These are phyloP conservation scores for Piprites chloris DNA, from an alignment of 2,113 vertebrate genomes.

Conservation along the genomic window DNA sequence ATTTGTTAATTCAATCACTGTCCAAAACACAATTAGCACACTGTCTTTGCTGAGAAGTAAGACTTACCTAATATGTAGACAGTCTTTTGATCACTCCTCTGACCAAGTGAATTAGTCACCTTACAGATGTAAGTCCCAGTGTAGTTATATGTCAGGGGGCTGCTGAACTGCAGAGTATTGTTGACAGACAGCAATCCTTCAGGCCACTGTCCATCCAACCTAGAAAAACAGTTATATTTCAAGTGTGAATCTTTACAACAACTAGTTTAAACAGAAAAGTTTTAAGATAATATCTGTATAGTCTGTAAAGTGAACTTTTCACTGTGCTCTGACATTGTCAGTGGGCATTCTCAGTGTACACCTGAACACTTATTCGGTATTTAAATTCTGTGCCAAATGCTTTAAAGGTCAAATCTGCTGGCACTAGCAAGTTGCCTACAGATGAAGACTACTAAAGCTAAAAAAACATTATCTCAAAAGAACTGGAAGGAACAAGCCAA, in stretches of 20 bases:
- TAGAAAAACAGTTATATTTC: conserved; percentile 43
- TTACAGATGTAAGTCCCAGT: conserved; percentile 90
- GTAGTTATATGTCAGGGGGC: conserved; percentile 87
- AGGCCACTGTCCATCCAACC: conserved; percentile 87
- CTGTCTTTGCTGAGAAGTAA: not conserved
- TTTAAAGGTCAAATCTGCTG: not conserved
- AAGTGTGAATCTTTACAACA: not conserved
- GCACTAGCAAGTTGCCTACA: not conserved
- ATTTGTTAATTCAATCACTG: not conserved
- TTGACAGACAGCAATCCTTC: conserved; percentile 83
- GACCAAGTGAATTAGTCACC: conserved; percentile 87
- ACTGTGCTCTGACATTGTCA: not conserved
- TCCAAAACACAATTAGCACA: not conserved
- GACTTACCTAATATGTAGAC: conserved; percentile 90
- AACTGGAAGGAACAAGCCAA: not conserved
- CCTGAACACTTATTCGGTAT: not conserved
- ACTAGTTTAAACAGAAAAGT: not conserved
- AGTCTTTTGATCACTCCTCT: conserved; percentile 82
- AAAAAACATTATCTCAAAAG: not conserved
- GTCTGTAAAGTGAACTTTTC: not conserved
- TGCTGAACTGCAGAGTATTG: conserved; percentile 85
- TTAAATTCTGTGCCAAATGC: not conserved
- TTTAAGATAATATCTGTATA: not conserved
- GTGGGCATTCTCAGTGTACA: not conserved
- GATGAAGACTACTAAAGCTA: not conserved